These are phyloP conservation scores for Porites rus DNA, from an alignment of 92 coral and sea anemone species.

Conservation along the genomic window DNA sequence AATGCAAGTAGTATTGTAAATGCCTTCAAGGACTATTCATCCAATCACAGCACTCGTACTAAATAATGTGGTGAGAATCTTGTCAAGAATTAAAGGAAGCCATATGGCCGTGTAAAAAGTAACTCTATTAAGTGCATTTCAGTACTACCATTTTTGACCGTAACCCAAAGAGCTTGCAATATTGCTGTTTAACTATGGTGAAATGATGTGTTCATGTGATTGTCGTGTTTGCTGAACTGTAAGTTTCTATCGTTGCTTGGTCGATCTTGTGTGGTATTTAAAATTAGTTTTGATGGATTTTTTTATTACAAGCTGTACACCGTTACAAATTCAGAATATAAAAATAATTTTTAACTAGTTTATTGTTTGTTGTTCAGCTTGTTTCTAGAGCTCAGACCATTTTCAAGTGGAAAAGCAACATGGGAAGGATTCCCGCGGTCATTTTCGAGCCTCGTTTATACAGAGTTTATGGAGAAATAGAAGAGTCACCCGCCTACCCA, in stretches of 20 bases:
- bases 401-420: too few species aligned
- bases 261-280: not conserved
- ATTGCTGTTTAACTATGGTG: not conserved
- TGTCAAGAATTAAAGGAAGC: not conserved
- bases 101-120: not conserved
- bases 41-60: too few species aligned
- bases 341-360: not conserved
- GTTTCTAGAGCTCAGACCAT: not conserved
- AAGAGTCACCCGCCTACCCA: too few species aligned
- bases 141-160: not conserved
- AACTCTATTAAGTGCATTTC: not conserved
- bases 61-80: too few species aligned
- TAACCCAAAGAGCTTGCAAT: not conserved
- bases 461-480: too few species aligned
- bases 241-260: not conserved
- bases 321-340: not conserved
- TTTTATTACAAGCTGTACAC: not conserved
- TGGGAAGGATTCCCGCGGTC: too few species aligned
- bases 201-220: not conserved
- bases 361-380: not conserved
- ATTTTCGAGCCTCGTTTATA: too few species aligned
- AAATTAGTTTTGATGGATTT: not conserved
- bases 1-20: too few species aligned
- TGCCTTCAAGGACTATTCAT: too few species aligned
- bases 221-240: not conserved